Evolutionary conservation across 1,140 invertebrate species (phyloP).

Genomic region (Drosophila lowei): DNA sequence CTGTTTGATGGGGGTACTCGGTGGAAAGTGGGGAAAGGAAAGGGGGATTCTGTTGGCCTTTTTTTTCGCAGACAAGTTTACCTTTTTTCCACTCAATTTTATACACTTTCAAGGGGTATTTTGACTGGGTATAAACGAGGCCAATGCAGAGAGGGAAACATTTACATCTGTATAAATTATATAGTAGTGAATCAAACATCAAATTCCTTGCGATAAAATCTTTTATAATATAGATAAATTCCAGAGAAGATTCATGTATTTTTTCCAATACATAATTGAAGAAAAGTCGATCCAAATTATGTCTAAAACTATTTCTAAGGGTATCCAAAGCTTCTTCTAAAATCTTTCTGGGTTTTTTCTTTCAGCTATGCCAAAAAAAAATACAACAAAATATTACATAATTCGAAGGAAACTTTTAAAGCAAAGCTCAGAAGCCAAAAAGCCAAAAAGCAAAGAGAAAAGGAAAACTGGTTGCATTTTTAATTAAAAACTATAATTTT

Average conservation of each 20-base stretch:
- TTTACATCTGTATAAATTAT: too few species aligned
- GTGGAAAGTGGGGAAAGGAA: background rate
- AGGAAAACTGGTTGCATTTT: slow-evolving; percentile 55
- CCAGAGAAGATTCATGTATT: too few species aligned
- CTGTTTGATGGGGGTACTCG: too few species aligned
- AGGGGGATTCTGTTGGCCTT: slow-evolving; percentile 5
- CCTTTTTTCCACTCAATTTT: slow-evolving; percentile 36
- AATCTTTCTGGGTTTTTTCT: slow-evolving; percentile 15
- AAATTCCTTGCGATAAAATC: too few species aligned
- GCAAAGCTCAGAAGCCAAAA: slow-evolving; percentile 11
- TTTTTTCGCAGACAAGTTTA: slow-evolving; percentile 36
- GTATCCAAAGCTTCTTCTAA: too few species aligned
- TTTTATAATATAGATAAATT: too few species aligned
- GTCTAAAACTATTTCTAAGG: too few species aligned
- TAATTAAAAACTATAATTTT: slow-evolving; percentile 55
- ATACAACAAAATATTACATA: slow-evolving; percentile 56
- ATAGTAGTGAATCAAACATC: too few species aligned
- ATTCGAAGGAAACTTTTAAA: slow-evolving; percentile 38
- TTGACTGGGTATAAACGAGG: too few species aligned
- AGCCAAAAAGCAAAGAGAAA: slow-evolving; percentile 25
- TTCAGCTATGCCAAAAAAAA: slow-evolving; percentile 21
- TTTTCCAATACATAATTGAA: too few species aligned
- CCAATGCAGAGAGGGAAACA: too few species aligned
- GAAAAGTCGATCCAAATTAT: too few species aligned
- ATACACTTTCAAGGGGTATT: slow-evolving; percentile 30